Evolutionary conservation across 2,113 vertebrate genomes (phyloP).

Genomic region (Ictalurus punctatus): DNA sequence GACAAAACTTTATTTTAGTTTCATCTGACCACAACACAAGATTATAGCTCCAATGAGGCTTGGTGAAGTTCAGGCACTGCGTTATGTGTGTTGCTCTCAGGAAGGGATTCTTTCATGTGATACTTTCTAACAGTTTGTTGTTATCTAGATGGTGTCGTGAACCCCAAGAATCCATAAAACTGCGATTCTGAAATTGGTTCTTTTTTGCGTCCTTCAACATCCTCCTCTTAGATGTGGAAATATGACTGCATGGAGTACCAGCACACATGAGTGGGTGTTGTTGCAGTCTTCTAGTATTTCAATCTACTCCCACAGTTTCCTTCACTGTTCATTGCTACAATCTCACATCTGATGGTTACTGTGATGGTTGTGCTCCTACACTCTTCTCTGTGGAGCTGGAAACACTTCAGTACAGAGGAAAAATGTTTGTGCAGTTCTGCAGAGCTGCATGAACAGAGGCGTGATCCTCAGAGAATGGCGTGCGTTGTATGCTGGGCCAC

Average conservation of each 20-base stretch:
- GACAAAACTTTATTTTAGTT: neutral
- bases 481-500: slow-evolving; percentile 38
- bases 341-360: neutral
- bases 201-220: neutral
- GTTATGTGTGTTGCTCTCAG: neutral
- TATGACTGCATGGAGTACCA: neutral
- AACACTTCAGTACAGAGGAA: slow-evolving; percentile 23
- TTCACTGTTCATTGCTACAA: slow-evolving; percentile 1
- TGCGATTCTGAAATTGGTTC: neutral
- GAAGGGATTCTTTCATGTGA: neutral
- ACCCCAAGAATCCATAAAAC: neutral
- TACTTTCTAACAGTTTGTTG: neutral
- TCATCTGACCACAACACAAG: neutral
- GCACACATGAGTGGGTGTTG: neutral
- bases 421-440: slow-evolving; percentile 41
- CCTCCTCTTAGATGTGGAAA: neutral
- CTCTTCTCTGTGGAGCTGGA: neutral
- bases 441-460: slow-evolving; percentile 31
- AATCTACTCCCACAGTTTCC: neutral
- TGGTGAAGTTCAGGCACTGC: neutral
- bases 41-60: neutral
- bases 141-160: neutral
- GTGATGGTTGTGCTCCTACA: slow-evolving; percentile 27
- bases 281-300: neutral
- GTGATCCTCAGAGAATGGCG: slow-evolving; percentile 42